Conservation (phyloP, 2,797 vertebrate species). For the Brotula barbata region DNA sequence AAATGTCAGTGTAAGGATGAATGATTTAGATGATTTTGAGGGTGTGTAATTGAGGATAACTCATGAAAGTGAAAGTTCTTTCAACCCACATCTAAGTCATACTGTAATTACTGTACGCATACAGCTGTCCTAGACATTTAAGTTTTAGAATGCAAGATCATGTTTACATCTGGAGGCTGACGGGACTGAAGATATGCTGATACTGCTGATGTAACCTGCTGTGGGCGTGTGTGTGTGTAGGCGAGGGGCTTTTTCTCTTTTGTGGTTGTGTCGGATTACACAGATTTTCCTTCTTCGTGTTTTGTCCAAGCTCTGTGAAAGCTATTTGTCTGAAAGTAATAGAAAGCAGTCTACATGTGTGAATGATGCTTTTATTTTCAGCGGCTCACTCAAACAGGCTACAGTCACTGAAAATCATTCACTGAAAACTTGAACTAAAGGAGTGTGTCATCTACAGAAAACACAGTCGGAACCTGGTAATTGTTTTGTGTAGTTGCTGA, state of each 20-base stretch:
- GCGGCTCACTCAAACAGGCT: background rate
- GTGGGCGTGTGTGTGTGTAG: background rate
- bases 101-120: too few relatives aligned
- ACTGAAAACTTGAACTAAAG: too few relatives aligned
- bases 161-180: too few relatives aligned
- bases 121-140: too few relatives aligned
- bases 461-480: too few relatives aligned
- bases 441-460: too few relatives aligned
- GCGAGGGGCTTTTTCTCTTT: background rate
- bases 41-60: too few relatives aligned
- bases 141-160: too few relatives aligned
- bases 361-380: background rate
- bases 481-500: too few relatives aligned
- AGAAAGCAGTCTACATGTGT: background rate
- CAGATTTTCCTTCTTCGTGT: background rate
- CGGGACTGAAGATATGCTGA: too few relatives aligned
- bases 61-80: background rate
- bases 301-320: background rate
- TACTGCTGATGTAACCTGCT: too few relatives aligned
- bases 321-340: conserved; percentile 14
- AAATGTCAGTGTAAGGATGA: background rate
- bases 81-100: background rate
- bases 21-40: background rate
- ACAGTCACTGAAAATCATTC: too few relatives aligned
- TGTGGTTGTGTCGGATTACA: background rate